phyloP scores from a whole-genome alignment of 1,140 invertebrate genomes.

The Drosophila ambigua region DNA sequence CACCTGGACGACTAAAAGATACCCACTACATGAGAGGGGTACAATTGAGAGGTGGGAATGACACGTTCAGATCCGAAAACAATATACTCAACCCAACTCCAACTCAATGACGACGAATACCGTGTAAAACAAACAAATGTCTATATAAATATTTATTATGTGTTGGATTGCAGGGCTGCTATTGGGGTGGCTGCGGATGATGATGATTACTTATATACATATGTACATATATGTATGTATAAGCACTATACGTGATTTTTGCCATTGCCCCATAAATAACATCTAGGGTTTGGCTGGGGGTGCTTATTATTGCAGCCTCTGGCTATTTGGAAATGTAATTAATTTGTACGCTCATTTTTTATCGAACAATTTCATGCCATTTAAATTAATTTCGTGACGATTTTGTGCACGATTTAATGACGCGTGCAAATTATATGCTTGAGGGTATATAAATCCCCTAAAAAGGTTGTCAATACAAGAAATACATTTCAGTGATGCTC shows the following conservation, averaged over 20 bases:
- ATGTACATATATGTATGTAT: too few relatives aligned
- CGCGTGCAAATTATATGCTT: conserved; percentile 7
- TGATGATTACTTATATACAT: background rate
- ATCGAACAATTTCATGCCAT: conserved; percentile 38
- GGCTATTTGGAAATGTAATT: conserved; percentile 56
- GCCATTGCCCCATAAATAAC: conserved; percentile 57
- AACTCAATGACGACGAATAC: too few relatives aligned
- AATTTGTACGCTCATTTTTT: conserved; percentile 45
- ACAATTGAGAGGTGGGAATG: too few relatives aligned
- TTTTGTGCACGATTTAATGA: conserved; percentile 27
- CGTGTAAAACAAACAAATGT: conserved; percentile 34
- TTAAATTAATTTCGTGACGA: conserved; percentile 59
- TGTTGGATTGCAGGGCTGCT: conserved; percentile 65
- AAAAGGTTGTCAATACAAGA: background rate
- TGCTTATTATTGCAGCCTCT: conserved; percentile 13
- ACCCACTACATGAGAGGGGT: too few relatives aligned
- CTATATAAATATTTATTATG: conserved; percentile 78
- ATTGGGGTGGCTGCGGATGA: conserved; percentile 5
- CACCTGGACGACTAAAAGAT: too few relatives aligned
- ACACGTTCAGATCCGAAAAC: too few relatives aligned
- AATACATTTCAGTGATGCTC: background rate
- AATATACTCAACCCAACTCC: too few relatives aligned
- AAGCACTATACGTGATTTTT: conserved; percentile 63
- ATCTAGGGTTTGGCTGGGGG: background rate
- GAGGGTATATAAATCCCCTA: background rate